Evolutionary conservation across 1,140 invertebrate genomes (phyloP), one percentile per base, ranked within the genome.

Genomic region (Drosophila neocordata): DNA sequence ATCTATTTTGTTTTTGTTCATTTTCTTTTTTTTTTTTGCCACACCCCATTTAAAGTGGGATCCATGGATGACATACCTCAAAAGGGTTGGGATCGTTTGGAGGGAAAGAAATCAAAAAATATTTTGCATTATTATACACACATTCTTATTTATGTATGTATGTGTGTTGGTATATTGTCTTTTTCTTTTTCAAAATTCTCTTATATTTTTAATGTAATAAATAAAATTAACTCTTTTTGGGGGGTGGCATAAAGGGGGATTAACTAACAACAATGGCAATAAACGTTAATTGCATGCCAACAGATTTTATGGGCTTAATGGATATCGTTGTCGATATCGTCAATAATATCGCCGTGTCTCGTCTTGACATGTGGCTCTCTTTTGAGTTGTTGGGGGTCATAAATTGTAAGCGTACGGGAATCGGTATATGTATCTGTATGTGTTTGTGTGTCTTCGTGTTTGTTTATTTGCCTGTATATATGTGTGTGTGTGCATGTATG

Each of bases 291-390:
- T 89, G 84, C 84, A 89, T 85, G 69, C 85, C 73, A 81, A 81
- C 77, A 74, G 84, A 89, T 89, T 89, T 89, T 89, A 89, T 89
- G 80, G 85, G 80, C 84, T 89, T 89, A 89, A 89, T 89, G 84
- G 80, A 77, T 89, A 88, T 88, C 83, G 79, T 48, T 48, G 41
- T 59, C 79, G 83, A 83, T 88, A 88, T 87, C 85, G 82, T 78
- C 73, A 60, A 77, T 76, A 85, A 74, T 74, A 74, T 78, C 78
- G 76, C 69, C 82, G 77, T 76, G 65, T 64, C 34, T 56, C 57
- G 22, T 74, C 72, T 74, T 74, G 71, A 74, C 72, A 74, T 74
- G 72, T 76, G 79, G 59, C 62, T 20, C 53, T 55, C 53, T 55
- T 55, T 34, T 31, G n/a, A 27, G 24, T 55, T 27, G 53, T 55